Conservation (phyloP, 2,888 invertebrate genomes). For the Globia sparganii region DNA sequence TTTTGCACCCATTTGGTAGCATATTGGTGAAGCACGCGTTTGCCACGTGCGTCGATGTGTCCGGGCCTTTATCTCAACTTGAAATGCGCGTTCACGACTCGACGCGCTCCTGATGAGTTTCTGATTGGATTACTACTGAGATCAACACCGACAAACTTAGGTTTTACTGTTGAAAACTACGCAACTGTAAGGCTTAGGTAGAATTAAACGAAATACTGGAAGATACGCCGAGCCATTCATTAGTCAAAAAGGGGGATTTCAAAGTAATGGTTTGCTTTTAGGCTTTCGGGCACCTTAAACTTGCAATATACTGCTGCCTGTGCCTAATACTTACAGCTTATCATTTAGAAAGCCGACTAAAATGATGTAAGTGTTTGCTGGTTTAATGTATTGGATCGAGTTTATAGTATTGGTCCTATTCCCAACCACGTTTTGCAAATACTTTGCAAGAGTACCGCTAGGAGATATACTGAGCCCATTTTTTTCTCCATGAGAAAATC, state of each 20-base stretch:
- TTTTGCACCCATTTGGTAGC: conserved; percentile 81
- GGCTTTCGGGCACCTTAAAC: conserved; percentile 5
- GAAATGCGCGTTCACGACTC: conserved; percentile 88
- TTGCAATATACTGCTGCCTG: not conserved
- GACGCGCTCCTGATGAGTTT: conserved; percentile 80
- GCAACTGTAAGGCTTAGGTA: conserved; percentile 20
- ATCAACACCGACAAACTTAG: conserved; percentile 61
- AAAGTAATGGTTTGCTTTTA: conserved; percentile 11
- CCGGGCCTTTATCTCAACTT: conserved; percentile 82
- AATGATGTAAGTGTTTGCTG: not conserved
- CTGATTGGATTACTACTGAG: conserved; percentile 85
- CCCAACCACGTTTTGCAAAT: conserved; percentile 33
- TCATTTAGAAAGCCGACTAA: not conserved
- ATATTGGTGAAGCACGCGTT: conserved; percentile 82
- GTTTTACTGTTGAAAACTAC: conserved; percentile 40
- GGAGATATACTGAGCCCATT: conserved; percentile 25
- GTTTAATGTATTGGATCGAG: conserved; percentile 13
- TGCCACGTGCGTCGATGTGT: conserved; percentile 83
- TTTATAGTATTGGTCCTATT: not conserved
- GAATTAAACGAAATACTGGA: not conserved
- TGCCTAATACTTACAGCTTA: not conserved
- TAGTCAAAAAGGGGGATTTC: not conserved
- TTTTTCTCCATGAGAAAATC: conserved; percentile 12
- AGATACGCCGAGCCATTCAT: not conserved
- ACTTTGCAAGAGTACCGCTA: conserved; percentile 13